Percentiles rank a stretch among this genome's conserved stretches.
Conservation (phyloP, 1,140 invertebrate genomes). For the Nebria ingens region DNA sequence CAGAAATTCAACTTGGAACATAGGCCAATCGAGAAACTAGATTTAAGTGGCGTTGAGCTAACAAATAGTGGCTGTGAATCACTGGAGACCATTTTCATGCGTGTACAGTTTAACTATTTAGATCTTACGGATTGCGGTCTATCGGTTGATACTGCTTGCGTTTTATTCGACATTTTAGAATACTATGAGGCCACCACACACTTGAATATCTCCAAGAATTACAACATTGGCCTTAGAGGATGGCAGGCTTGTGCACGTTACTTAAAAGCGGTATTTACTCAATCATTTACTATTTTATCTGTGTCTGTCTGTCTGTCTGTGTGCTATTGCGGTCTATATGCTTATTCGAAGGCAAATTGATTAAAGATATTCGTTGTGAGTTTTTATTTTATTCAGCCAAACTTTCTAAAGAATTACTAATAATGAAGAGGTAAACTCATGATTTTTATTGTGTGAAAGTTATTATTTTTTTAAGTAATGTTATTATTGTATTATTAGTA, state of each 20-base stretch:
- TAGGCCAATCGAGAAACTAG: conserved; percentile 38
- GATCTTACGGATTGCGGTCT: neutral
- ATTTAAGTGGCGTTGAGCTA: conserved; percentile 42
- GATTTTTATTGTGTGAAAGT: no score
- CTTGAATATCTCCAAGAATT: conserved; percentile 55
- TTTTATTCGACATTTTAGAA: conserved; percentile 66
- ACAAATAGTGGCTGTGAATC: conserved; percentile 53
- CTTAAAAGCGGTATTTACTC: conserved; percentile 59
- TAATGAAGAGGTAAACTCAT: no score
- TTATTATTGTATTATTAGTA: no score
- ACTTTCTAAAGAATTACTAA: no score
- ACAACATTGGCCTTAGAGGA: conserved; percentile 47
- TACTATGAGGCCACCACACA: conserved; percentile 59
- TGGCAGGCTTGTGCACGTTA: conserved; percentile 59
- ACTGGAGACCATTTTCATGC: conserved; percentile 64
- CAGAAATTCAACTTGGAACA: conserved; percentile 15
- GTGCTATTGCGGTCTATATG: no score
- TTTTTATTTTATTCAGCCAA: no score
- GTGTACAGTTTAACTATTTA: conserved; percentile 33
- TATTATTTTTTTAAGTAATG: no score
- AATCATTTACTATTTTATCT: no score
- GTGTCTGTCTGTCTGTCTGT: no score
- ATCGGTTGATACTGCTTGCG: conserved; percentile 27
- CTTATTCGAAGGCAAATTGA: no score
- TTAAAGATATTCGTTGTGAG: no score